Evolutionary conservation across 2,888 invertebrate genomes (phyloP), one percentile per base, ranked within the genome.

Genomic region (Romanomermis culicivorax): DNA sequence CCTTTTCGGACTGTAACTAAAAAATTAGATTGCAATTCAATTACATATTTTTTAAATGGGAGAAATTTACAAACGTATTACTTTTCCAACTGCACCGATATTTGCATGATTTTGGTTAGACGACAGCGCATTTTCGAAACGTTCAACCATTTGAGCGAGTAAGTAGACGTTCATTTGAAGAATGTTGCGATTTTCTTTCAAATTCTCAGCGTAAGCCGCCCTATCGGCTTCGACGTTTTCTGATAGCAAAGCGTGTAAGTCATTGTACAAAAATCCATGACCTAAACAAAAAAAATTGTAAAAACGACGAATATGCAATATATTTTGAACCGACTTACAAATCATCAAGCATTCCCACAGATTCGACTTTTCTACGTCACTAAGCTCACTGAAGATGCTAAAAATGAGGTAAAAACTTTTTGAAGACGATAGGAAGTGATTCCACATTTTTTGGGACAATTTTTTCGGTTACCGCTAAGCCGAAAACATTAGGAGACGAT

Each of bases 91-190:
- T n/a, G n/a, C n/a, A n/a, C n/a, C n/a, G n/a, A n/a, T n/a, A n/a
- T n/a, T n/a, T n/a, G n/a, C n/a, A n/a, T n/a, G n/a, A n/a, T n/a
- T n/a, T n/a, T n/a, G n/a, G n/a, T n/a, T n/a, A n/a, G n/a, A n/a
- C n/a, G n/a, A n/a, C n/a, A n/a, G n/a, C n/a, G n/a, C n/a, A n/a
- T n/a, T n/a, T 47, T 47, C 47, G 7, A 47, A 17, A 11, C 11
- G 3, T 14, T 50, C 50, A 26, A 25, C 50, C 7, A 50, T 24
- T 26, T 25, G 23, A 11, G 23, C 23, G 11, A 50, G 50, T 17
- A 50, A 27, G 25, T 50, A 50, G 27, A 50, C 25, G 27, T 50
- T 50, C 50, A 50, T 50, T 50, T 50, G 50, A 3, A 50, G 17
- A 26, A 25, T 25, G 50, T 25, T 50, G 25, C 14, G 50, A 50